phyloP scores from a whole-genome alignment of 2,113 vertebrate species.

The Calyptomena viridis region DNA sequence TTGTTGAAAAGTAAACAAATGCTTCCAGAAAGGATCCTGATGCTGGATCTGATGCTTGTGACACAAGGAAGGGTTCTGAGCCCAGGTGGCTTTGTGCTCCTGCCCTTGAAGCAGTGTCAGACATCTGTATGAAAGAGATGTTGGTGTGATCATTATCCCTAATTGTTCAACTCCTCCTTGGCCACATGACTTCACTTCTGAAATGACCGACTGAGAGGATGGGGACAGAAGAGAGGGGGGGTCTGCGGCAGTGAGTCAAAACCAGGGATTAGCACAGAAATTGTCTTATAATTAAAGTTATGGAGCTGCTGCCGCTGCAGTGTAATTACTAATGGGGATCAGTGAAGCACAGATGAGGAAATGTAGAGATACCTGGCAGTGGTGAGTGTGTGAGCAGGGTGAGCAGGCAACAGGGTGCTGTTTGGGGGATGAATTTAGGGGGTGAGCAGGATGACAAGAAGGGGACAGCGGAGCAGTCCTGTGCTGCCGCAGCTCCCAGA shows the following conservation, averaged over 20 bases:
- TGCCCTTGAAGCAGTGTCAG: not conserved
- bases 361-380: not conserved
- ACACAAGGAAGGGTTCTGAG: not conserved
- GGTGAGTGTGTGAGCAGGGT: not conserved
- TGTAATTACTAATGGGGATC: not conserved
- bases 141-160: not conserved
- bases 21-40: not conserved
- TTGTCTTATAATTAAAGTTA: constrained; percentile 54
- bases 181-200: constrained; percentile 5
- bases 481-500: not conserved
- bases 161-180: constrained; percentile 15
- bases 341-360: not conserved
- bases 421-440: not conserved
- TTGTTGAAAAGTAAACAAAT: not conserved
- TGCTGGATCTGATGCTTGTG: not conserved
- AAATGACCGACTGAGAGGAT: not conserved
- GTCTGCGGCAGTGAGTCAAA: constrained; percentile 1
- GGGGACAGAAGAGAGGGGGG: not conserved
- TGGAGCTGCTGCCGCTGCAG: not conserved
- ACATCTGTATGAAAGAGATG: not conserved
- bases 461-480: accelerated
- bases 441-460: not conserved
- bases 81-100: not conserved
- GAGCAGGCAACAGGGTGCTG: not conserved
- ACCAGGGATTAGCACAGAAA: constrained; percentile 30